Conservation (phyloP, 2,113 vertebrate species). For the Ageneiosus marmoratus region DNA sequence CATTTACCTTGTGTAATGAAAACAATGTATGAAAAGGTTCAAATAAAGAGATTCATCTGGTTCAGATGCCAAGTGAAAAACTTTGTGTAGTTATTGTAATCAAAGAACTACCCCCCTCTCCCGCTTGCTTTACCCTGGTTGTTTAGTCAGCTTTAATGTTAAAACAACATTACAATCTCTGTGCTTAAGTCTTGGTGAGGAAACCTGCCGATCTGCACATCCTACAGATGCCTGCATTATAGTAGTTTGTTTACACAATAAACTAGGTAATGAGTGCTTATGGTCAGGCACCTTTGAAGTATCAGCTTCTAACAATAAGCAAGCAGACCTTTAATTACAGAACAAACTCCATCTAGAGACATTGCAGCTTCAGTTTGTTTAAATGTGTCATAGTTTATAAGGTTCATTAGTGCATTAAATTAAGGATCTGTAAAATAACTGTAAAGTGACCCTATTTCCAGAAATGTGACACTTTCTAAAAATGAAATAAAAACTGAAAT, state of each 20-base stretch:
- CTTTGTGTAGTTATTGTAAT: conserved; percentile 34
- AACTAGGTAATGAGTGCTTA: conserved; percentile 3
- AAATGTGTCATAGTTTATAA: background rate
- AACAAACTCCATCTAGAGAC: background rate
- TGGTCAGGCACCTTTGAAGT: conserved; percentile 15
- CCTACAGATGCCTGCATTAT: conserved; percentile 22
- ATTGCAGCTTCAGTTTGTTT: background rate
- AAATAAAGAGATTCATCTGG: conserved; percentile 11
- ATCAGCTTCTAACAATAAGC: conserved; percentile 13
- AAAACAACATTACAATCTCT: conserved; percentile 32
- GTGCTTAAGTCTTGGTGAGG: conserved; percentile 32
- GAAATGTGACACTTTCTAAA: no score
- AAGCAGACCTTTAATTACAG: conserved; percentile 19
- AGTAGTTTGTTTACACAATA: conserved; percentile 8
- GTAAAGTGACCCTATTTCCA: background rate
- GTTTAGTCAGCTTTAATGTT: conserved; percentile 43
- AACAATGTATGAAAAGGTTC: conserved; percentile 6
- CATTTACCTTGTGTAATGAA: background rate
- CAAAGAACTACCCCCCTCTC: conserved; percentile 1
- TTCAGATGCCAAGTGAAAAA: conserved; percentile 25
- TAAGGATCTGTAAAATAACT: background rate
- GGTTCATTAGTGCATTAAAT: background rate
- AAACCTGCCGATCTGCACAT: conserved; percentile 11
- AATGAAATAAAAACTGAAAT: no score
- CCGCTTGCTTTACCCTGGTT: conserved; percentile 34